These are phyloP conservation scores for Triplophysa yarkandensis DNA, from an alignment of 2,797 vertebrate genomes.

Conservation along the genomic window DNA sequence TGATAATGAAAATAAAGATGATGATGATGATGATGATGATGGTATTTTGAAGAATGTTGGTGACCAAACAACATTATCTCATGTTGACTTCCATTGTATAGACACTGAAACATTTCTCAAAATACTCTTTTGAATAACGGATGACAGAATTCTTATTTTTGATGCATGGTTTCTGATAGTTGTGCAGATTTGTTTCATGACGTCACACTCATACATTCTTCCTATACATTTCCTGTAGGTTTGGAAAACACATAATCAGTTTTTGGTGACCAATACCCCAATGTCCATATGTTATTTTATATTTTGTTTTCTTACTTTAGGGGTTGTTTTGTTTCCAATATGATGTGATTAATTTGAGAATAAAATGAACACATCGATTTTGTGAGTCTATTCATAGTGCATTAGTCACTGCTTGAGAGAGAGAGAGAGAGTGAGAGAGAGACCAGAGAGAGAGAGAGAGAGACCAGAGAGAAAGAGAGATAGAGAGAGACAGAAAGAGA, in stretches of 20 bases:
- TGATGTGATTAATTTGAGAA: constrained; percentile 54
- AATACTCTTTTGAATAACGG: too few species aligned
- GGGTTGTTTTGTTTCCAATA: constrained; percentile 40
- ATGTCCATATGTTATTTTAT: constrained; percentile 23
- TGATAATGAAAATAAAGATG: too few species aligned
- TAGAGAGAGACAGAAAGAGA: too few species aligned
- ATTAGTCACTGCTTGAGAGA: constrained; percentile 19
- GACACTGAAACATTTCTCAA: too few species aligned
- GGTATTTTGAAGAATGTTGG: too few species aligned
- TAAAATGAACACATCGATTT: constrained; percentile 53
- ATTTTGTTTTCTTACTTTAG: constrained; percentile 42
- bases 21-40: too few species aligned
- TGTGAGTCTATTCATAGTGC: constrained; percentile 36
- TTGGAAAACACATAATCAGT: constrained; percentile 7
- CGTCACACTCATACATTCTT: constrained; percentile 11
- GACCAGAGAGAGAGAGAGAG: too few species aligned
- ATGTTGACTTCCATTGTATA: too few species aligned
- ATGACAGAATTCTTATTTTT: too few species aligned
- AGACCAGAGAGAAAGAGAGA: too few species aligned
- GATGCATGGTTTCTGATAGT: too few species aligned
- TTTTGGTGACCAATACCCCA: constrained; percentile 18
- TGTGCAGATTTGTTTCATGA: not conserved
- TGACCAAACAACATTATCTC: too few species aligned
- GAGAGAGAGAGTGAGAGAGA: constrained; percentile 1
- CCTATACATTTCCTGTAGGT: not conserved